Conservation (phyloP, 1,140 invertebrate species). For the Idris sp. region DNA sequence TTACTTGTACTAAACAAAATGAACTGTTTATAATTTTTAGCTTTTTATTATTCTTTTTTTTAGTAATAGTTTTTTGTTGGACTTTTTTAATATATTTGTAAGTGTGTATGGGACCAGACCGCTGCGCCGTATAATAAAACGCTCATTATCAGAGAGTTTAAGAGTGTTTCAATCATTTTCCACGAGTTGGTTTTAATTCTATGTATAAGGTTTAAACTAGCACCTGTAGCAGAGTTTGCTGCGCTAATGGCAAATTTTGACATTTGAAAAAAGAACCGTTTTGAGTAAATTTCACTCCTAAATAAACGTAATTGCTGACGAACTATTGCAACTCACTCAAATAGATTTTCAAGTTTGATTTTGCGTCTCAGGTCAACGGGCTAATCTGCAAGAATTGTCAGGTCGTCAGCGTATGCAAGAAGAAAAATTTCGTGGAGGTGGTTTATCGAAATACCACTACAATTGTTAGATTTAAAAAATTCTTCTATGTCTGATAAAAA, state of each 20-base stretch:
- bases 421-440: neutral
- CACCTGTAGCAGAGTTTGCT: neutral
- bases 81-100: too few species aligned
- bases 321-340: neutral
- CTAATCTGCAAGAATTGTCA: neutral
- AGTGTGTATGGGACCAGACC: neutral
- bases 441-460: neutral
- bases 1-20: too few species aligned
- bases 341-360: conserved; percentile 1
- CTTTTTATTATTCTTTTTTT: too few species aligned
- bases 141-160: neutral
- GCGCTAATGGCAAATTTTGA: neutral
- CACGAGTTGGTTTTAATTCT: neutral
- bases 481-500: neutral
- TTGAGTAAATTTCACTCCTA: neutral
- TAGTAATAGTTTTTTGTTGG: too few species aligned
- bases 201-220: neutral
- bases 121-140: neutral
- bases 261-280: neutral
- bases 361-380: neutral
- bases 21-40: too few species aligned
- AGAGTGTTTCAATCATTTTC: neutral
- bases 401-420: neutral
- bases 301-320: neutral
- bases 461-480: neutral